Evolutionary conservation across 2,113 vertebrate species (phyloP), one percentile per base, ranked within the genome.

Genomic region (Leptobrachium ailaonicum): DNA sequence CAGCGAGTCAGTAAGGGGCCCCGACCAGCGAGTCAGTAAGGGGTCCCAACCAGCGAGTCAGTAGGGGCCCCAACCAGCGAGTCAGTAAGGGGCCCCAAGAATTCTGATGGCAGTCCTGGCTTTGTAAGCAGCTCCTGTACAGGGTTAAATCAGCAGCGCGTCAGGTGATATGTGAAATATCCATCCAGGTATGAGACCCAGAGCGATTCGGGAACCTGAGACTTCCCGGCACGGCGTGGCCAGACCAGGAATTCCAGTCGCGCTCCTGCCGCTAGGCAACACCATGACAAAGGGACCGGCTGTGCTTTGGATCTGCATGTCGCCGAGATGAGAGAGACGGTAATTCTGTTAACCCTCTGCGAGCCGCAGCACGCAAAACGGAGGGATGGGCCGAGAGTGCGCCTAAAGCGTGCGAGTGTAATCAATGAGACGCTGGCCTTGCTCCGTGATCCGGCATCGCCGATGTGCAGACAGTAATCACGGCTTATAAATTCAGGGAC

Each of bases 221-320:
- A 73, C 71, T 60, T 43, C 58, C 32, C 45, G 67, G 71, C 20
- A 81, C 79, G 75, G 75, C 67, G 50, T 69, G 53, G 53, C 71
- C 32, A 32, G 63, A 42, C 41, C 10, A 8, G 53, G 50, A 81
- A 62, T 74, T 69, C n/a, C 74, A 64, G n/a, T 41, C 53, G 4
- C 10, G 41, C 32, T 50, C 60, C 60, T 71, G 44, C 78, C 20
- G 63, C 78, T 67, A 50, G 71, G 78, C 47, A 71, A 66, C 58
- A 79, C 41, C n/a, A 54, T 71, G 68, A 72, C 69, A 63, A 72
- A 50, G 66, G 69, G 41, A 74, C 78, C 32, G 71, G 50, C 53
- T 81, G 79, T 81, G n/a, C 79, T 69, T 12, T 4, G 56, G 69
- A 42, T 74, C 64, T 43, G 66, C 54, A 69, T 63, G 74, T 80